Evolutionary conservation across 2,113 vertebrate species (phyloP).

Genomic region (Cichladusa arquata): DNA sequence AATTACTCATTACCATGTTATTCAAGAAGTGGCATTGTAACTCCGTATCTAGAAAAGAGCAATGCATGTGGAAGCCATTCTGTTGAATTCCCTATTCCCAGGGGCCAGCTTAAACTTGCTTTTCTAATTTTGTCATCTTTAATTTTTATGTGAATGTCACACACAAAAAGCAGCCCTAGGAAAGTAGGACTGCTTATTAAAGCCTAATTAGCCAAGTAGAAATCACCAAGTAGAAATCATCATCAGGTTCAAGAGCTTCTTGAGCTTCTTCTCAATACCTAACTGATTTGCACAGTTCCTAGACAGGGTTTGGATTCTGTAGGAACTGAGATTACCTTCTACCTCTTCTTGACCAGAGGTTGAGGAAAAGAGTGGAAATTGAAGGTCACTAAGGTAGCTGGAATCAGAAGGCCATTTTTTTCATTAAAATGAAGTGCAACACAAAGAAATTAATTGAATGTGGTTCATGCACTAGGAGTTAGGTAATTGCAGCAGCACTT

Average conservation of each 20-base stretch:
- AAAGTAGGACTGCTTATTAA: background rate
- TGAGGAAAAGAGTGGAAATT: background rate
- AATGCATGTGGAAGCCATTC: background rate
- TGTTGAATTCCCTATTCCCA: background rate
- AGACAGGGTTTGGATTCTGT: background rate
- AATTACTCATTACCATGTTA: background rate
- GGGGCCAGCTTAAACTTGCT: background rate
- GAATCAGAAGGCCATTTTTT: background rate
- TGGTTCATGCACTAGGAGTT: background rate
- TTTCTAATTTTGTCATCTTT: background rate
- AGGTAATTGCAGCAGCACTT: slow-evolving; percentile 1
- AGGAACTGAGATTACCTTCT: background rate
- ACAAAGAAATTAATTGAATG: background rate
- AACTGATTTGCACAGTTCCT: background rate
- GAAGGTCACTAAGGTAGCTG: background rate
- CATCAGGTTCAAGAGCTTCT: background rate
- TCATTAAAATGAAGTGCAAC: background rate
- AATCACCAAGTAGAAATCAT: background rate
- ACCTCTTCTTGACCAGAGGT: background rate
- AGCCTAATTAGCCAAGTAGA: background rate
- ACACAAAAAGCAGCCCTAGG: background rate
- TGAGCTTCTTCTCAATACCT: background rate
- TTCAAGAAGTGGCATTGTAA: background rate
- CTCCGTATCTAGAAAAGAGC: background rate
- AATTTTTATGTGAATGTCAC: background rate